phyloP scores from a whole-genome alignment of 2,113 vertebrate species.

The Cygnus atratus region DNA sequence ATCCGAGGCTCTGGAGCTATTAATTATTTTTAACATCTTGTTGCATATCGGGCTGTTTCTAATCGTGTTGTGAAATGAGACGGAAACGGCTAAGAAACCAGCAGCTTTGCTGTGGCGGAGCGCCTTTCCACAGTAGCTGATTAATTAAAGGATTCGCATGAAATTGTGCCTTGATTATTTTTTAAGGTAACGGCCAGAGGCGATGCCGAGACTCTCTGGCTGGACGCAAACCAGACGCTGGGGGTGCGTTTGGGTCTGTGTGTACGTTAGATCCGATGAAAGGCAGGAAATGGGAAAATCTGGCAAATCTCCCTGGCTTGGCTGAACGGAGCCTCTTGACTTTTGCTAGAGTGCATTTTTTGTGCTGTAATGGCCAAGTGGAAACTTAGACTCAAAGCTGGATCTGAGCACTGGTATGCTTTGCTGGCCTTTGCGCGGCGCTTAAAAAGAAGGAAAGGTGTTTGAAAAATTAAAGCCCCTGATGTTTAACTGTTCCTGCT shows the following conservation, averaged over 20 bases:
- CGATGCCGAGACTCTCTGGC: conserved; percentile 15
- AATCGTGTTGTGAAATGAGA: not conserved
- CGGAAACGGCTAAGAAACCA: not conserved
- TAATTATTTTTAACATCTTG: conserved; percentile 5
- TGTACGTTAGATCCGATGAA: conserved; percentile 72
- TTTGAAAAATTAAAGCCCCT: not conserved
- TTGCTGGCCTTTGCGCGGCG: not conserved
- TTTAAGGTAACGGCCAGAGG: conserved; percentile 63
- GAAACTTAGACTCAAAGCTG: conserved; percentile 47
- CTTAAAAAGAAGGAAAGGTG: conserved; percentile 15
- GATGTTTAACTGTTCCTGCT: not conserved
- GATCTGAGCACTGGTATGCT: not conserved
- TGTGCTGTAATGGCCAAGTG: conserved; percentile 54
- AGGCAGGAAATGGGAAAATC: conserved; percentile 75
- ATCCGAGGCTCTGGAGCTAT: not conserved
- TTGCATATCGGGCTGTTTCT: conserved; percentile 8
- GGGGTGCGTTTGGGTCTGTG: conserved; percentile 38
- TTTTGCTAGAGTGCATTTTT: conserved; percentile 60
- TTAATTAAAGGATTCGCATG: conserved; percentile 74
- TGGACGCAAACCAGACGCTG: conserved; percentile 76
- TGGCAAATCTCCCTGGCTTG: conserved; percentile 67
- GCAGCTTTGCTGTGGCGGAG: not conserved
- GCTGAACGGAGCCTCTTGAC: conserved; percentile 68
- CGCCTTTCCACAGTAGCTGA: conserved; percentile 64
- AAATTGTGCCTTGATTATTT: conserved; percentile 59